Evolutionary conservation across 2,113 vertebrate species (phyloP).

Genomic region (Emydura subglobosa): DNA sequence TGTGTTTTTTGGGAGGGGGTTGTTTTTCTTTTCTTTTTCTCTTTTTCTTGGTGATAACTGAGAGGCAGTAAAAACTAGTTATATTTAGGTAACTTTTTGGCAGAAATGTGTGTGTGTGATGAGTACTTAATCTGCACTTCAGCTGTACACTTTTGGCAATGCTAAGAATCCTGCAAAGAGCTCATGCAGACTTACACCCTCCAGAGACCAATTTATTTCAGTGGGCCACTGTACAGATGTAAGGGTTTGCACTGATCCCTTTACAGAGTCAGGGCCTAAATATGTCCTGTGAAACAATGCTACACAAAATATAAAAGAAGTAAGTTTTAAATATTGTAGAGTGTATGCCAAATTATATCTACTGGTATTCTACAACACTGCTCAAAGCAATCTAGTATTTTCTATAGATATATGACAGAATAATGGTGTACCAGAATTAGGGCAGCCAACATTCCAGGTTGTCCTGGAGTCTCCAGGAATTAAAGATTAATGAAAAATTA

Average conservation of each 20-base stretch:
- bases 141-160: conserved; percentile 17
- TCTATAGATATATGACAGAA: neutral
- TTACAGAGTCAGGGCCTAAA: neutral
- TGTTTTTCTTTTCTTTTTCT: too few relatives aligned
- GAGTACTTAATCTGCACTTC: conserved; percentile 18
- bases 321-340: neutral
- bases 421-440: neutral
- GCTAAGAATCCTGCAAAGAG: neutral
- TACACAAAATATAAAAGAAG: neutral
- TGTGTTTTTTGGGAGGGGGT: neutral
- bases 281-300: neutral
- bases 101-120: neutral
- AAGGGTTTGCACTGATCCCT: neutral
- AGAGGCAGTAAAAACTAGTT: neutral
- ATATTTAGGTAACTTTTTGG: conserved; percentile 6
- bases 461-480: too few relatives aligned
- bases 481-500: too few relatives aligned
- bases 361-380: neutral
- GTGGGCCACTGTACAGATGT: neutral
- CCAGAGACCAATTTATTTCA: neutral
- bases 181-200: neutral
- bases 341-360: neutral
- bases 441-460: too few relatives aligned
- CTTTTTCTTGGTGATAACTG: neutral
- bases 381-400: neutral